Percentiles rank a stretch among this genome's conserved stretches.
phyloP scores from a whole-genome alignment of 37 sponge, comb jelly and placozoan genomes.

The Theonella swinhoei region DNA sequence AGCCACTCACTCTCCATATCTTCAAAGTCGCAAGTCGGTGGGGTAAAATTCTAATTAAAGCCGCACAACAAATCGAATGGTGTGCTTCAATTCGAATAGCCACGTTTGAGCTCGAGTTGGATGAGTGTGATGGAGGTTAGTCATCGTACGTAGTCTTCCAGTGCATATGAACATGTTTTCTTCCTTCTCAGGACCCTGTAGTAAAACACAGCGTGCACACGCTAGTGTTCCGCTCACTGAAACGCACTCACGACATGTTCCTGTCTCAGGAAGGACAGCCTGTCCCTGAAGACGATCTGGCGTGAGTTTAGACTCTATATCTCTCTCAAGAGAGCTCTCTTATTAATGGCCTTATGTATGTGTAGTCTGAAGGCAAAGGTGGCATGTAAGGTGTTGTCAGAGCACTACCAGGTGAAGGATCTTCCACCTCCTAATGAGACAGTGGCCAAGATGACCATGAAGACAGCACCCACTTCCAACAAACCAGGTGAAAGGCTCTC shows the following conservation, averaged over 20 bases:
- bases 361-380: slow-evolving; percentile 63
- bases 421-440: slow-evolving; percentile 43
- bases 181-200: slow-evolving; percentile 37
- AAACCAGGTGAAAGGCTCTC: background rate
- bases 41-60: background rate
- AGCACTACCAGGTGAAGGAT: slow-evolving; percentile 77
- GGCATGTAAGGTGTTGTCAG: slow-evolving; percentile 79
- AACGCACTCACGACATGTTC: slow-evolving; percentile 98
- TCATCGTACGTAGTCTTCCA: background rate
- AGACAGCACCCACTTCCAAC: background rate
- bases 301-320: slow-evolving; percentile 35
- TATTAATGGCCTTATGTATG: background rate
- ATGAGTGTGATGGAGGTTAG: background rate
- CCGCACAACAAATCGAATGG: background rate
- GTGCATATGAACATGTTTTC: background rate
- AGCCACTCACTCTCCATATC: background rate
- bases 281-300: slow-evolving; percentile 75
- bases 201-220: slow-evolving; percentile 95
- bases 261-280: slow-evolving; percentile 81
- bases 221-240: slow-evolving; percentile 96
- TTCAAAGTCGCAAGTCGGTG: too few species aligned
- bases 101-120: background rate
- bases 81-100: background rate
- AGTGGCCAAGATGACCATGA: slow-evolving; percentile 32
- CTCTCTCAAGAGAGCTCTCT: background rate